Conservation (phyloP, 2,113 vertebrate species). For the Cygnus buccinator region DNA sequence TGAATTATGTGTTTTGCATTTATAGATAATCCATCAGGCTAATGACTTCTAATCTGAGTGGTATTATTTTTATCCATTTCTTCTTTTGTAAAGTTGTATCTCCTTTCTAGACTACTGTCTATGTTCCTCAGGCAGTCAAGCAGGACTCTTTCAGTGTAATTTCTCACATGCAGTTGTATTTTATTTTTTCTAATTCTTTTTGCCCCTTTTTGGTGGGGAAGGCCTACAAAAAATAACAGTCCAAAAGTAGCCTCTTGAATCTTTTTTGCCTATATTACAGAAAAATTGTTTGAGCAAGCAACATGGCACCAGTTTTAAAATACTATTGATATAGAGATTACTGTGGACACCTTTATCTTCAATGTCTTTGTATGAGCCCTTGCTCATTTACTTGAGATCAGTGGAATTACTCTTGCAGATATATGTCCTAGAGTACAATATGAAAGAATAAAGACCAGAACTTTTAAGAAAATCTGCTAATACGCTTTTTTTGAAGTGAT, state of each 20-base stretch:
- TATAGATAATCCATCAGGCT: not conserved
- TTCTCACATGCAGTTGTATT: not conserved
- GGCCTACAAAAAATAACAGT: not conserved
- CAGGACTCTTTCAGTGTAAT: not conserved
- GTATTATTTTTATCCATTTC: not conserved
- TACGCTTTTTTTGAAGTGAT: no score
- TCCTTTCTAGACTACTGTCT: not conserved
- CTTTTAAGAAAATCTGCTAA: not conserved
- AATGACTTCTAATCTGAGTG: not conserved
- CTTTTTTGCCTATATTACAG: not conserved
- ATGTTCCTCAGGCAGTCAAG: not conserved
- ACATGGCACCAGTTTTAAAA: not conserved
- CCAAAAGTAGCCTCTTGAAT: not conserved
- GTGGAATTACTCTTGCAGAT: not conserved
- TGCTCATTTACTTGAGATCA: not conserved
- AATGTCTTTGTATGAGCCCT: not conserved
- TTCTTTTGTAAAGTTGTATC: fast-evolving
- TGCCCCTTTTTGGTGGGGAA: not conserved
- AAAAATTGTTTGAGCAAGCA: not conserved
- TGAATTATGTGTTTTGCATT: not conserved
- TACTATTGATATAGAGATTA: not conserved
- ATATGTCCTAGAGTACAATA: not conserved
- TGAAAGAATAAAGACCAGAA: not conserved
- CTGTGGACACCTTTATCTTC: not conserved
- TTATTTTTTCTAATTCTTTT: not conserved